Evolutionary conservation across 2,888 invertebrate species (phyloP).

Genomic region (Gonocerus acuteangulatus): DNA sequence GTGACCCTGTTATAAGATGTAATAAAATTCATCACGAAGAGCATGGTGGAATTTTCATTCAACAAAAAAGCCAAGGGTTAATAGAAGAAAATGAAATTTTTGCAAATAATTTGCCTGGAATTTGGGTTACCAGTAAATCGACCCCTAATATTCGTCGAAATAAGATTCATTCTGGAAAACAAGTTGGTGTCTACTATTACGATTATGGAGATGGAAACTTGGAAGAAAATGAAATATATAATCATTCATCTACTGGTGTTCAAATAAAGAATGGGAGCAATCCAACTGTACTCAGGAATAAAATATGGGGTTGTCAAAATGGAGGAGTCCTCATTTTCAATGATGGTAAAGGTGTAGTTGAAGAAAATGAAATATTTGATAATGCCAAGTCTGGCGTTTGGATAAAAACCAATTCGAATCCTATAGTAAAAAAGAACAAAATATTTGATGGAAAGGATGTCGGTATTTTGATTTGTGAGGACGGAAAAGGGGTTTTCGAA

Average conservation of each 20-base stretch:
- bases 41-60: conserved; percentile 98
- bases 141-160: conserved; percentile 91
- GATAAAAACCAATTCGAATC: conserved; percentile 99
- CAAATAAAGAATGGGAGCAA: conserved; percentile 95
- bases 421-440: conserved; percentile 91
- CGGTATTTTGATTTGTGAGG: conserved; percentile 98
- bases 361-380: conserved; percentile 98
- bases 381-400: conserved; percentile 99
- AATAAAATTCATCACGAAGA: conserved; percentile 99
- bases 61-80: conserved; percentile 61
- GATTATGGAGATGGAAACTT: conserved; percentile 96
- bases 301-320: conserved; percentile 99
- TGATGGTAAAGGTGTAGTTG: conserved; percentile 88
- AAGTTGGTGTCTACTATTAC: conserved; percentile 91
- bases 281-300: conserved; percentile 92
- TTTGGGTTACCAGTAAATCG: conserved; percentile 88
- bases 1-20: conserved; percentile 95
- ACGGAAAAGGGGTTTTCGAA: conserved; percentile 83
- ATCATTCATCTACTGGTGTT: conserved; percentile 97
- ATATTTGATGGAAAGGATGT: conserved; percentile 97
- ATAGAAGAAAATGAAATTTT: neutral
- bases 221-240: conserved; percentile 99
- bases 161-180: conserved; percentile 84
- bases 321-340: conserved; percentile 98
- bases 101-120: conserved; percentile 75